Conservation (phyloP, 2,888 invertebrate species). For the Agrotis clavis region DNA sequence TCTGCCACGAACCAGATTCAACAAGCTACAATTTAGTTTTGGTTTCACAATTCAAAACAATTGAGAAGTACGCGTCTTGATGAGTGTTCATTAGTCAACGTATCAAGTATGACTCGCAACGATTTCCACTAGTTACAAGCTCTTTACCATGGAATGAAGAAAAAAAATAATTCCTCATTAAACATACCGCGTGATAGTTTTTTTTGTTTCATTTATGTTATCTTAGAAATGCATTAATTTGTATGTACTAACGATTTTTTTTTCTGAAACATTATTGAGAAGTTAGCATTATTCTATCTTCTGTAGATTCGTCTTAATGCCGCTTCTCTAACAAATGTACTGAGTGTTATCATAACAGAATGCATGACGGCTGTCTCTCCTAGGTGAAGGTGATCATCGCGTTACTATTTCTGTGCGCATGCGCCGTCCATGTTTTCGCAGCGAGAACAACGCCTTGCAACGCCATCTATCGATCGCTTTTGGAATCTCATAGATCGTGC, state of each 20-base stretch:
- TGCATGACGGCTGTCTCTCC: conserved; percentile 76
- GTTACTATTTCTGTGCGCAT: conserved; percentile 88
- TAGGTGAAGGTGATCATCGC: conserved; percentile 90
- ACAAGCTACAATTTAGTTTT: conserved; percentile 85
- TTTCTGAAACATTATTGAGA: not conserved
- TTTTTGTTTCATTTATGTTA: not conserved
- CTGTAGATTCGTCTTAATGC: too few relatives aligned
- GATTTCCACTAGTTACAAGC: conserved; percentile 28
- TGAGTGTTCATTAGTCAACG: conserved; percentile 75
- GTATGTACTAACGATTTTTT: not conserved
- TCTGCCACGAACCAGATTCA: conserved; percentile 78
- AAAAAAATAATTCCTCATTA: not conserved
- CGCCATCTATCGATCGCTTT: conserved; percentile 86
- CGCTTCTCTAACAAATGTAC: conserved; percentile 37
- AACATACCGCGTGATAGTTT: not conserved
- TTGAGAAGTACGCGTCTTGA: conserved; percentile 79
- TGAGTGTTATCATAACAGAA: conserved; percentile 74
- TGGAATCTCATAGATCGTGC: conserved; percentile 77
- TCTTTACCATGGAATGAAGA: conserved; percentile 19
- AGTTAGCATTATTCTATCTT: not conserved
- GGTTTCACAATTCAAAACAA: conserved; percentile 84
- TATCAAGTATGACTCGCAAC: conserved; percentile 52
- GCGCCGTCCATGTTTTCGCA: conserved; percentile 78
- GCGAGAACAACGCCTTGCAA: conserved; percentile 72
- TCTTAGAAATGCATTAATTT: not conserved